Conservation (phyloP, 1,140 invertebrate species). For the Copidosoma floridanum region DNA sequence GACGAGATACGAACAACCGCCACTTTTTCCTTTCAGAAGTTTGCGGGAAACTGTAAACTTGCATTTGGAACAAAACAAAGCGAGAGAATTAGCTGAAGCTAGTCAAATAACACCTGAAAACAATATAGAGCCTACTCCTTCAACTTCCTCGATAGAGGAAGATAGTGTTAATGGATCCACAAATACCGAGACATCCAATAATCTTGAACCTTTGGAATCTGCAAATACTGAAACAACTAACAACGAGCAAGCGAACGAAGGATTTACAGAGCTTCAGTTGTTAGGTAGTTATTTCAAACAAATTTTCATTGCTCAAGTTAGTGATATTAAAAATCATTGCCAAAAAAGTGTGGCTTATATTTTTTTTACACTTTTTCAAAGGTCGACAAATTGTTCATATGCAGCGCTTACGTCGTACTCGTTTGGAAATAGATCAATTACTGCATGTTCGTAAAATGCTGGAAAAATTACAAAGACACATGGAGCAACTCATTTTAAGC, state of each 20-base stretch:
- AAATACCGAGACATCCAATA: neutral
- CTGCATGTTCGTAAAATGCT: conserved; percentile 65
- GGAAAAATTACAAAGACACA: conserved; percentile 63
- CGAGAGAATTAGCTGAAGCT: neutral
- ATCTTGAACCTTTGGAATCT: neutral
- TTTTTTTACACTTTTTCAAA: neutral
- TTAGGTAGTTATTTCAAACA: neutral
- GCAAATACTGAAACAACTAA: neutral
- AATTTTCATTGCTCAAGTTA: too few species aligned
- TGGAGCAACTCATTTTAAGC: conserved; percentile 57
- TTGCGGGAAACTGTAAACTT: conserved; percentile 38
- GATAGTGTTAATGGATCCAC: conserved; percentile 3
- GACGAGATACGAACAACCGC: conserved; percentile 43
- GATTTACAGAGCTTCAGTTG: neutral
- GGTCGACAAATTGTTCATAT: conserved; percentile 52
- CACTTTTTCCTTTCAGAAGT: conserved; percentile 44
- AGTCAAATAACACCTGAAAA: too few species aligned
- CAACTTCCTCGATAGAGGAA: conserved; percentile 1
- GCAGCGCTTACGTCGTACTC: conserved; percentile 50
- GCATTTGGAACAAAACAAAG: conserved; percentile 14
- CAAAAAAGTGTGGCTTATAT: too few species aligned
- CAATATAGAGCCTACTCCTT: conserved; percentile 12
- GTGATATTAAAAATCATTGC: too few species aligned
- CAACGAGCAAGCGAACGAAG: neutral
- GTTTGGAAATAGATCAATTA: conserved; percentile 56